Conservation (phyloP, 2,797 vertebrate species). For the Leucoraja ocellata region DNA sequence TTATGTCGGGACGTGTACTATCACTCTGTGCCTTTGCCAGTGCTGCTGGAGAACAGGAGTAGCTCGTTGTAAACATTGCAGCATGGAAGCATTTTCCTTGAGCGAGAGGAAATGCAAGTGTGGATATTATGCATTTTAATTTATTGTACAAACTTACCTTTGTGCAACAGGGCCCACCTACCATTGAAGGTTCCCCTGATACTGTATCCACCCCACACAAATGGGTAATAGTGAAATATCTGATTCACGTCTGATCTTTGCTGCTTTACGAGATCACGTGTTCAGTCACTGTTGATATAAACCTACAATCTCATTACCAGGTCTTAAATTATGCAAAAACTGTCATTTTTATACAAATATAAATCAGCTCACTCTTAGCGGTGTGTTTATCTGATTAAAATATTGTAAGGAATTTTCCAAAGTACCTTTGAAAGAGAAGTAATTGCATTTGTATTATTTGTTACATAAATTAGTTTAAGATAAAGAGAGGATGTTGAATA, state of each 20-base stretch:
- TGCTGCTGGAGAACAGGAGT: not conserved
- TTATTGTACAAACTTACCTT: conserved; percentile 5
- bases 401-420: not conserved
- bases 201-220: not conserved
- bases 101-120: not conserved
- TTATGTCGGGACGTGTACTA: not conserved
- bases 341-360: not conserved
- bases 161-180: not conserved
- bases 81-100: not conserved
- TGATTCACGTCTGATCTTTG: not conserved
- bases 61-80: not conserved
- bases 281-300: not conserved
- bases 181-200: not conserved
- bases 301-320: not conserved
- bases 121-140: conserved; percentile 29
- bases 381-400: not conserved
- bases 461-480: not conserved
- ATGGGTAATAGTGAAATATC: not conserved
- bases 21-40: not conserved
- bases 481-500: not conserved
- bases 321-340: not conserved
- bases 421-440: not conserved
- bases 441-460: not conserved
- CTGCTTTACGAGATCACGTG: not conserved
- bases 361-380: not conserved